These are phyloP conservation scores for Amiota communis DNA, from an alignment of 2,888 invertebrate species.

Conservation along the genomic window DNA sequence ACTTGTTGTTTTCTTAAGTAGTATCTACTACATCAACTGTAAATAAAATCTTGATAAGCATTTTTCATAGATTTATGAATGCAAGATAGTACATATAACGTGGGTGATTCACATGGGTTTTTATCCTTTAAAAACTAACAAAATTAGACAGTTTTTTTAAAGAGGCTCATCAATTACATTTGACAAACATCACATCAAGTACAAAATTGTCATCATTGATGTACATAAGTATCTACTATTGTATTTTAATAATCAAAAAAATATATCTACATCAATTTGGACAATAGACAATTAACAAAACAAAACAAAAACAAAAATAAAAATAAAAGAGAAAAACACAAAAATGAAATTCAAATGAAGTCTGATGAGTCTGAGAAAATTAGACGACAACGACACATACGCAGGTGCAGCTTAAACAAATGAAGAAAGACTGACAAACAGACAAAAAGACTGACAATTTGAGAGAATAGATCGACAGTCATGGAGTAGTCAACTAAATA, in stretches of 20 bases:
- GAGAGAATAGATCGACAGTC: slow-evolving; percentile 5
- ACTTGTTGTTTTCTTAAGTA: no score
- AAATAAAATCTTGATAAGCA: no score
- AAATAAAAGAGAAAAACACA: slow-evolving; percentile 13
- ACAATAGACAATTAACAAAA: slow-evolving; percentile 23
- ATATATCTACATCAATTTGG: slow-evolving; percentile 18
- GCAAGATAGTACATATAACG: not conserved
- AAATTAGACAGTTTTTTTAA: not conserved
- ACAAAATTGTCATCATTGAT: not conserved
- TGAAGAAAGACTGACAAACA: not conserved
- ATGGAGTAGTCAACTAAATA: slow-evolving; percentile 1
- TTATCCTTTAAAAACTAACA: not conserved
- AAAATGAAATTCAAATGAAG: slow-evolving; percentile 42
- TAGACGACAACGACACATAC: slow-evolving; percentile 59
- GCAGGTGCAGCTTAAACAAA: slow-evolving; percentile 56
- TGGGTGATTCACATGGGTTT: not conserved
- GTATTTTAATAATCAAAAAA: slow-evolving; percentile 15
- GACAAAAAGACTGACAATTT: not conserved
- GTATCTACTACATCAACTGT: no score
- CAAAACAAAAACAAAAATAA: not conserved
- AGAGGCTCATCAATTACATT: slow-evolving; percentile 8
- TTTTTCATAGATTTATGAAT: not conserved
- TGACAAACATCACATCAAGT: slow-evolving; percentile 7
- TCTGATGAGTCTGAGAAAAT: slow-evolving; percentile 60
- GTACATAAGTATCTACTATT: not conserved